Base-by-base conservation (phyloP, 2,113 vertebrate species). In the Coracopsis vasa region DNA sequence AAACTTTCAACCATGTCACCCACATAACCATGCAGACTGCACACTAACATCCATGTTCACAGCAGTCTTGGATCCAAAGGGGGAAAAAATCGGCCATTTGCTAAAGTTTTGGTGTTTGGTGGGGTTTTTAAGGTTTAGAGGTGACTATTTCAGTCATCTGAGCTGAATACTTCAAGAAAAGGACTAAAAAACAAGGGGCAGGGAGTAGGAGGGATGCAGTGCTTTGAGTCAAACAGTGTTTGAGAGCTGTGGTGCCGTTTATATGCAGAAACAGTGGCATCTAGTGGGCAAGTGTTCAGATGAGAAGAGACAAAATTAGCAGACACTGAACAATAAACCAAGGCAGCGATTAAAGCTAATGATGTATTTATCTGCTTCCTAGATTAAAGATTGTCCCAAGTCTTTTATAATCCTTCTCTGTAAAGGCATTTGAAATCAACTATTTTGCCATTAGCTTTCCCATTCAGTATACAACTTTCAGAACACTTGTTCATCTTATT, bases 241-340 rank as follows among this genome's bases (percentile, higher is more conserved):
- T 3, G 45, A 7, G 37, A 62, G 58, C 48, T 50, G 69, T 8
- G 67, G 2, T 62, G 64, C 70, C 9, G 23, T 64, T 92, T 96
- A 29, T 62, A 47, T 82, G 97, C 96, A 93, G 96, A 79, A 97
- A 98, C 94, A 98, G 94, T 98, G 98, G 97, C 98, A 98, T 97
- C 98, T 98, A 97, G 98, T 92, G 98, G 98, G 92, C 60, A 67
- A 12, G 12, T 18, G 9, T 83, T 67, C 72, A 33, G 54, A 15
- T n/a, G 23, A 24, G 82, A 15, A 33, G 27, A 83, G 37, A 6
- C 42, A 12, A 58, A 39, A 20, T 39, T 21, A 35, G 10, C 56
- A 48, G 82, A 8, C 24, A 2, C 16, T 21, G 39, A 2, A 3
- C 23, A 10, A 10, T 19, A 18, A 31, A 80, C 16, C 66, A 37